phyloP scores from a whole-genome alignment of 2,888 invertebrate genomes.

The Cerastis rubricosa region DNA sequence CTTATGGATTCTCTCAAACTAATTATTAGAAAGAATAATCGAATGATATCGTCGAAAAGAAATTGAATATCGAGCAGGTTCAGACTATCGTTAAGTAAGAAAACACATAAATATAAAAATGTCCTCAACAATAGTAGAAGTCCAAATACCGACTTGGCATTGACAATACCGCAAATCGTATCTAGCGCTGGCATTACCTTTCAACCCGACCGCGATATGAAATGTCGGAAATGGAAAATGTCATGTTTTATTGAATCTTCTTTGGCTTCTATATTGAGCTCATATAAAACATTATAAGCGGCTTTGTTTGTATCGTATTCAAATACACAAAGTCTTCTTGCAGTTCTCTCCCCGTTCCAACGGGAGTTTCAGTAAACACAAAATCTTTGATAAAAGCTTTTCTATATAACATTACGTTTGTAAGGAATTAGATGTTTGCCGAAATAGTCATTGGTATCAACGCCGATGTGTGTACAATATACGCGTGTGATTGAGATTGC shows the following conservation, averaged over 20 bases:
- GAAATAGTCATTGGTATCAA: conserved; percentile 2
- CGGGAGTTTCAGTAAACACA: conserved; percentile 32
- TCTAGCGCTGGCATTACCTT: conserved; percentile 32
- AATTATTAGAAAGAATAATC: background rate
- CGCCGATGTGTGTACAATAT: conserved; percentile 16
- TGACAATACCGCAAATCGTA: conserved; percentile 59
- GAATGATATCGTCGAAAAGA: background rate
- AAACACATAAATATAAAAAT: conserved; percentile 19
- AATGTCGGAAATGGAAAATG: conserved; percentile 54
- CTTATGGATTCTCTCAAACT: background rate
- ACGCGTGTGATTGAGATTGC: conserved; percentile 68
- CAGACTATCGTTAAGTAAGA: background rate
- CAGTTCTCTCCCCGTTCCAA: conserved; percentile 30
- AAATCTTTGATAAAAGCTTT: conserved; percentile 29
- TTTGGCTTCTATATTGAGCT: conserved; percentile 11
- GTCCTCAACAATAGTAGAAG: conserved; percentile 28
- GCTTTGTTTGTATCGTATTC: conserved; percentile 35
- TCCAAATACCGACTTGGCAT: conserved; percentile 39
- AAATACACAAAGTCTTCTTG: conserved; percentile 36
- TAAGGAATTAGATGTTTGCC: conserved; percentile 12
- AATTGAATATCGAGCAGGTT: background rate
- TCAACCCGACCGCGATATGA: conserved; percentile 41
- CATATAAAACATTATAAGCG: conserved; percentile 35
- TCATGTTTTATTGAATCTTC: conserved; percentile 51
- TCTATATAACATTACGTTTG: background rate